phyloP scores from a whole-genome alignment of 2,797 vertebrate genomes.

The Dromococcyx pavoninus region DNA sequence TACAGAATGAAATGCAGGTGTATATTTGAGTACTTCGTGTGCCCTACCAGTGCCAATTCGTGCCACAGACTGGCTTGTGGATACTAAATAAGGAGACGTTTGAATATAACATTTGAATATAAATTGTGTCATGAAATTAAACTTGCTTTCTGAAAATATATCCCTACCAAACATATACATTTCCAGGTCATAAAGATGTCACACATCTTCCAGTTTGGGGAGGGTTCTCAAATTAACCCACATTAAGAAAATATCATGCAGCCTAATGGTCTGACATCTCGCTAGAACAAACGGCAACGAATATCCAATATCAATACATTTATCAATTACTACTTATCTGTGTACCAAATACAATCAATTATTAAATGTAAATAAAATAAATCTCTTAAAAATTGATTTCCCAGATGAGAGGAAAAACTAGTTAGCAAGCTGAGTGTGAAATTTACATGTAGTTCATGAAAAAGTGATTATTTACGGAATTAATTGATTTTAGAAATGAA shows the following conservation, averaged over 20 bases:
- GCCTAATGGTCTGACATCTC: not conserved
- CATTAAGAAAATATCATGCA: not conserved
- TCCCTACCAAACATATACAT: not conserved
- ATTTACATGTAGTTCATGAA: conserved; percentile 65
- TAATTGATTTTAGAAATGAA: conserved; percentile 62
- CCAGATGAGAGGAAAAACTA: conserved; percentile 63
- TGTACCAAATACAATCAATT: conserved; percentile 44
- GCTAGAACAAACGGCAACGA: not conserved
- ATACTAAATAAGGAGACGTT: not conserved
- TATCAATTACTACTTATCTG: conserved; percentile 34
- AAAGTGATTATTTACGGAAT: conserved; percentile 62
- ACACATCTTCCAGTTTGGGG: not conserved
- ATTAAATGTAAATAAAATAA: conserved; percentile 62
- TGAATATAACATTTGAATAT: rapidly evolving
- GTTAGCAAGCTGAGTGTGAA: conserved; percentile 67
- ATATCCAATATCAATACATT: conserved; percentile 1
- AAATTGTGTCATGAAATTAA: not conserved
- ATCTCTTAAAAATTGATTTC: conserved; percentile 66
- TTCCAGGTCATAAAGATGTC: not conserved
- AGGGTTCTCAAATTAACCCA: not conserved
- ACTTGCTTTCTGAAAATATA: not conserved
- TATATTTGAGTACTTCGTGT: not conserved
- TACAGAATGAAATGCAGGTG: not conserved
- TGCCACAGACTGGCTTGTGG: not conserved
- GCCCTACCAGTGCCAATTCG: not conserved